Percentiles rank a stretch among this genome's conserved stretches.
Evolutionary conservation across 1,140 invertebrate genomes (phyloP).

Genomic region (Drosophila pachea): DNA sequence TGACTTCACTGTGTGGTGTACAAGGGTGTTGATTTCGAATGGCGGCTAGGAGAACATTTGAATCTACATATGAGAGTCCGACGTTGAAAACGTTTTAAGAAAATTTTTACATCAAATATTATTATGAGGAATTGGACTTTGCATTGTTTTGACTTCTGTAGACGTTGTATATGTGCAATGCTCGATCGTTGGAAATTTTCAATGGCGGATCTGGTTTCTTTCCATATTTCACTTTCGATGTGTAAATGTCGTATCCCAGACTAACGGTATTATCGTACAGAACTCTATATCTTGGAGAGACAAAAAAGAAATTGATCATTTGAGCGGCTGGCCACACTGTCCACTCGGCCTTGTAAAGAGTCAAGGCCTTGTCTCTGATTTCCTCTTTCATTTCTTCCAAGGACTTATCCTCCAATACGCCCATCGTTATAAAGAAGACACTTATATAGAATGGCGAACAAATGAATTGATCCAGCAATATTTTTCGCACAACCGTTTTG

Average conservation of each 20-base stretch:
- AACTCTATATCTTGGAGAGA: constrained; percentile 90
- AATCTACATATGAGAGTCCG: too few relatives aligned
- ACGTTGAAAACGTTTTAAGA: background rate
- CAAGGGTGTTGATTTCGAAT: too few relatives aligned
- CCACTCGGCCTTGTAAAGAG: constrained; percentile 88
- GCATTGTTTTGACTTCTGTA: background rate
- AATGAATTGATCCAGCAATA: constrained; percentile 91
- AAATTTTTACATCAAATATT: background rate
- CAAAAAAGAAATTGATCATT: constrained; percentile 91
- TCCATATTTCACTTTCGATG: constrained; percentile 87
- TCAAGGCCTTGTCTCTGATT: constrained; percentile 86
- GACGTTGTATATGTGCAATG: constrained; percentile 2
- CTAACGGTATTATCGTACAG: constrained; percentile 94
- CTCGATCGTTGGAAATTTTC: background rate
- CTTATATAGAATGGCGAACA: constrained; percentile 91
- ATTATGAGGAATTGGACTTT: background rate
- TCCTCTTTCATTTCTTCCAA: constrained; percentile 84
- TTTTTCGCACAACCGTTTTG: constrained; percentile 87
- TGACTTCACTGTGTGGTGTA: too few relatives aligned
- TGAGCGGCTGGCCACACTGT: constrained; percentile 90
- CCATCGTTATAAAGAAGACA: constrained; percentile 89
- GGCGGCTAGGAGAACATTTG: too few relatives aligned
- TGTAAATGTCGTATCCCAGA: constrained; percentile 93
- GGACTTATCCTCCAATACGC: constrained; percentile 84
- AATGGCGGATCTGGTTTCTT: constrained; percentile 12